Evolutionary conservation across 2,797 vertebrate species (phyloP).

Genomic region (Sebastes alutus): DNA sequence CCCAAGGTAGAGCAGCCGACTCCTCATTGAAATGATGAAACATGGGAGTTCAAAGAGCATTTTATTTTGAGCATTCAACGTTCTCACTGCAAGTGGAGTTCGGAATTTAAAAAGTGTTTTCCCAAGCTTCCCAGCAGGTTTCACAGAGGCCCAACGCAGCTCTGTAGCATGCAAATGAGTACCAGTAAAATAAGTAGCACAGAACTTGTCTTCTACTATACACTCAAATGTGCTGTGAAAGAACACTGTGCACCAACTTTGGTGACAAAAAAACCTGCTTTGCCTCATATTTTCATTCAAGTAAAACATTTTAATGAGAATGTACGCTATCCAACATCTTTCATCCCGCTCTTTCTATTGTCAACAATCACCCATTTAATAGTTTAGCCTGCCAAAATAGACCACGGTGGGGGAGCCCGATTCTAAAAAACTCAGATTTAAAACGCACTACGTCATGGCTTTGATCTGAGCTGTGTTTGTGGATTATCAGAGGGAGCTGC

Average conservation of each 20-base stretch:
- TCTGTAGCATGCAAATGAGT: slow-evolving; percentile 8
- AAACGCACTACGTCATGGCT: slow-evolving; percentile 39
- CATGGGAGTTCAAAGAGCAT: neutral
- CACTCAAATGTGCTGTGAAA: neutral
- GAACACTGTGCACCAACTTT: neutral
- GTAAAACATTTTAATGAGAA: slow-evolving; percentile 28
- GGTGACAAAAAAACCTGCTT: neutral
- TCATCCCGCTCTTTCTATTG: neutral
- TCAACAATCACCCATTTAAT: slow-evolving; percentile 20
- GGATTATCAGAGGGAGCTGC: slow-evolving; percentile 63
- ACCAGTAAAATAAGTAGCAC: neutral
- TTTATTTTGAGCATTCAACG: neutral
- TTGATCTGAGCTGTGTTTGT: slow-evolving; percentile 61
- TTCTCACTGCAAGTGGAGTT: neutral
- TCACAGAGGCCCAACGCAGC: slow-evolving; percentile 1
- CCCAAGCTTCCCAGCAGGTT: slow-evolving; percentile 7
- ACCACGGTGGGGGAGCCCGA: neutral
- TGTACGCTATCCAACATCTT: neutral
- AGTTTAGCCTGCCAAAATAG: slow-evolving; percentile 17
- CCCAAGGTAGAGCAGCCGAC: neutral
- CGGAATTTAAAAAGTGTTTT: slow-evolving; percentile 1
- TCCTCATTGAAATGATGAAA: neutral
- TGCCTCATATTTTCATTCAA: neutral
- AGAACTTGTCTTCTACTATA: neutral
- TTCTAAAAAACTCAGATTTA: slow-evolving; percentile 43